phyloP scores from a whole-genome alignment of 1,140 invertebrate genomes.

The Pseudomyrmex cubaensis region DNA sequence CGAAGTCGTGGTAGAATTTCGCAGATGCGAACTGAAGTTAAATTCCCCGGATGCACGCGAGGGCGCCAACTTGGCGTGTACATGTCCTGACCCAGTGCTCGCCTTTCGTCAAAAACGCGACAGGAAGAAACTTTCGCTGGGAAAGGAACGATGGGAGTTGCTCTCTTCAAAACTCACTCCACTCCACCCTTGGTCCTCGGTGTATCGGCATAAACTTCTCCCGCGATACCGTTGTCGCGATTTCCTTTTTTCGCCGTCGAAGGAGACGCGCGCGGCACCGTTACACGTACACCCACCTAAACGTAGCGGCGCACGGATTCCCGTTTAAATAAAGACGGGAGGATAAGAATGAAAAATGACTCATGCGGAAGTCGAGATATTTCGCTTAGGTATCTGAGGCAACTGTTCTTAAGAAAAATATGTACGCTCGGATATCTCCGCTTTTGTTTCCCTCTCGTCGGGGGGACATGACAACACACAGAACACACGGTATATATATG shows the following conservation, averaged over 20 bases:
- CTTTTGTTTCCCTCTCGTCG: slow-evolving; percentile 62
- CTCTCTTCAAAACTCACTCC: slow-evolving; percentile 41
- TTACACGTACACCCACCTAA: slow-evolving; percentile 34
- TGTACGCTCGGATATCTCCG: slow-evolving; percentile 15
- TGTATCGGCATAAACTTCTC: slow-evolving; percentile 69
- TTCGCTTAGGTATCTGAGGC: slow-evolving; percentile 54
- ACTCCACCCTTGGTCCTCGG: slow-evolving; percentile 61
- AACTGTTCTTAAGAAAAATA: slow-evolving; percentile 46
- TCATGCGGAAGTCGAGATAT: slow-evolving; percentile 58
- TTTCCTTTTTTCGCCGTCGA: slow-evolving; percentile 63
- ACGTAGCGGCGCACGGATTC: slow-evolving; percentile 41
- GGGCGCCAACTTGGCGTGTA: slow-evolving; percentile 78
- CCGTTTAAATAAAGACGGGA: slow-evolving; percentile 68
- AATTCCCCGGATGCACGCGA: slow-evolving; percentile 72
- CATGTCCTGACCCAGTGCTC: slow-evolving; percentile 62
- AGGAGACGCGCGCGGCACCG: slow-evolving; percentile 38
- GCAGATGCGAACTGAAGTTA: slow-evolving; percentile 71
- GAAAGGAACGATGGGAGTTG: not conserved
- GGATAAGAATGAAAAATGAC: slow-evolving; percentile 75
- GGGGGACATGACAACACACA: not conserved
- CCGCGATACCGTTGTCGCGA: slow-evolving; percentile 67
- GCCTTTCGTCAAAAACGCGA: slow-evolving; percentile 75
- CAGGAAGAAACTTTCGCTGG: slow-evolving; percentile 71
- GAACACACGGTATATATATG: not conserved
- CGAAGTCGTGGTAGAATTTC: slow-evolving; percentile 58